These are phyloP conservation scores for Centropristis striata DNA, from an alignment of 2,113 vertebrate species.

Conservation along the genomic window DNA sequence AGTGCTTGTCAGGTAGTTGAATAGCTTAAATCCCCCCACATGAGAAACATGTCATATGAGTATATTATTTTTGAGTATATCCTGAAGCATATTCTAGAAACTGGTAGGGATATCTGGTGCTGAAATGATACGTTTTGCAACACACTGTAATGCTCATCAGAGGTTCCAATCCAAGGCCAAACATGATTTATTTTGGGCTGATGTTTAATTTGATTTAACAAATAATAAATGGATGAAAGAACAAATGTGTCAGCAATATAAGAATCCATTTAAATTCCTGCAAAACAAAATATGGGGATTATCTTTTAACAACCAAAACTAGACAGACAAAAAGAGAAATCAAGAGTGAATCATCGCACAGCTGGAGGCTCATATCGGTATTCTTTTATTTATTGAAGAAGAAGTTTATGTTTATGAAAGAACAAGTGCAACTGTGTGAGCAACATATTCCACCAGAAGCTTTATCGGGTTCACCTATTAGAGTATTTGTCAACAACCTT, in stretches of 20 bases:
- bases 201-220: neutral
- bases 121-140: slow-evolving; percentile 18
- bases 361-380: neutral
- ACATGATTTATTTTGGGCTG: neutral
- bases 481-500: slow-evolving; percentile 19
- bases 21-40: neutral
- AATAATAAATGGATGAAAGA: neutral
- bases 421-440: neutral
- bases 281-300: neutral
- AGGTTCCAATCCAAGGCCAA: neutral
- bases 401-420: slow-evolving; percentile 19
- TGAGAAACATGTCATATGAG: neutral
- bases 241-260: neutral
- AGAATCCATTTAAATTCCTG: slow-evolving; percentile 2
- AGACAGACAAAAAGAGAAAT: neutral
- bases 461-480: neutral
- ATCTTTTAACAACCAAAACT: neutral
- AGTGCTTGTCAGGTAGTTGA: neutral
- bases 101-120: neutral
- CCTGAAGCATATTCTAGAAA: neutral
- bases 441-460: slow-evolving; percentile 8
- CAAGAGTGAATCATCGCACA: neutral
- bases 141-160: neutral
- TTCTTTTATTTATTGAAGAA: neutral
- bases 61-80: neutral